Percentiles rank a stretch among this genome's conserved stretches.
Evolutionary conservation across 2,888 invertebrate species (phyloP).

Genomic region (Escarpia spicata): DNA sequence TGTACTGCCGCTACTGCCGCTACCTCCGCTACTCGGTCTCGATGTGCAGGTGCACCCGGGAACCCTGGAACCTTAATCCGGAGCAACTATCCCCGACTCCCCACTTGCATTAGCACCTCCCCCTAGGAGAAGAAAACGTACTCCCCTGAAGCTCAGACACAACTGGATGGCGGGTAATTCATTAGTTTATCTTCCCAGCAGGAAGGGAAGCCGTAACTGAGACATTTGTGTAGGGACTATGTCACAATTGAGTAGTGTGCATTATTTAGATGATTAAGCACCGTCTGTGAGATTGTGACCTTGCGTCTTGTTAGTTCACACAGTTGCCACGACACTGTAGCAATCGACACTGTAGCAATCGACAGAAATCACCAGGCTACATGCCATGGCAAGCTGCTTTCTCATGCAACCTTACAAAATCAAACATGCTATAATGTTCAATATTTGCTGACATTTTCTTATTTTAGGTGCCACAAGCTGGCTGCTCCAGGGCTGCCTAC

Average conservation of each 20-base stretch:
- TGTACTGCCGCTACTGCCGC: not conserved
- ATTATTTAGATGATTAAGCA: slow-evolving; percentile 11
- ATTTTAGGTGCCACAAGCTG: no score
- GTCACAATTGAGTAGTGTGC: slow-evolving; percentile 6
- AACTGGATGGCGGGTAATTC: not conserved
- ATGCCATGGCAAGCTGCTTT: no score
- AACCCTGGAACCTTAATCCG: not conserved
- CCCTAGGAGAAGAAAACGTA: not conserved
- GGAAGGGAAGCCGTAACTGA: not conserved
- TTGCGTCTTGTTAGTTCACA: not conserved
- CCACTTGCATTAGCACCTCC: not conserved
- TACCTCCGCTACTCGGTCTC: no score
- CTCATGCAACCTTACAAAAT: no score
- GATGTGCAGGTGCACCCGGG: not conserved
- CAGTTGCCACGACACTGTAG: not conserved
- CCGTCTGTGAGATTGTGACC: not conserved
- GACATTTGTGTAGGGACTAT: not conserved
- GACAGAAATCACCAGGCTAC: no score
- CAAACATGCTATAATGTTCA: no score
- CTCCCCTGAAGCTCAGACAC: not conserved
- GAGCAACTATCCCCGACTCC: not conserved
- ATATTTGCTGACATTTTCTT: no score
- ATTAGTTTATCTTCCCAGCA: not conserved
- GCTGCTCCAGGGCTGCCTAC: no score
- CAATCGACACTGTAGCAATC: not conserved